phyloP scores from a whole-genome alignment of 1,140 invertebrate genomes.

The Drosophila paulistorum region DNA sequence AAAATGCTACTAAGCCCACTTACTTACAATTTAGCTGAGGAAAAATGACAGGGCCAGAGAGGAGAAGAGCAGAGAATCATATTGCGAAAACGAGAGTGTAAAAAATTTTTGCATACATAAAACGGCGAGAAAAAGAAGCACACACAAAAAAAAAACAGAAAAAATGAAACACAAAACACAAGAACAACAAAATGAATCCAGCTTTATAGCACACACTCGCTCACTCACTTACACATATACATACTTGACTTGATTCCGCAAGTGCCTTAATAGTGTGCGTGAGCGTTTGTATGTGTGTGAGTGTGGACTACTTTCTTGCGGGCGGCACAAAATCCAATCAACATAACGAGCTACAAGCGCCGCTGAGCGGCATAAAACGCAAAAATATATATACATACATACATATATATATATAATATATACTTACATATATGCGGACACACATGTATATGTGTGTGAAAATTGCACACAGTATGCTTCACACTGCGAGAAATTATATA shows the following conservation, averaged over 20 bases:
- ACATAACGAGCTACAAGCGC: slow-evolving; percentile 80
- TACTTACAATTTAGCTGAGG: slow-evolving; percentile 77
- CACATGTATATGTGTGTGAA: slow-evolving; percentile 26
- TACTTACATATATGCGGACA: slow-evolving; percentile 21
- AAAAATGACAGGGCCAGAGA: slow-evolving; percentile 31
- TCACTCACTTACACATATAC: slow-evolving; percentile 31
- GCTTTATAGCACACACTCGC: slow-evolving; percentile 66
- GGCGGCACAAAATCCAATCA: slow-evolving; percentile 81
- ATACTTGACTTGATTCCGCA: slow-evolving; percentile 81
- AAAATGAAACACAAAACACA: slow-evolving; percentile 6
- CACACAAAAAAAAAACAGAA: slow-evolving; percentile 45
- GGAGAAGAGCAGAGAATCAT: slow-evolving; percentile 51
- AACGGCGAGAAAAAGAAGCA: slow-evolving; percentile 50
- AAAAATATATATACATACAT: slow-evolving; percentile 50
- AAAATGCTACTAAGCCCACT: slow-evolving; percentile 80
- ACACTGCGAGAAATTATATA: slow-evolving; percentile 40
- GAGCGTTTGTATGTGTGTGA: slow-evolving; percentile 34
- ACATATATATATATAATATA: neutral
- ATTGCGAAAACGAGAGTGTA: slow-evolving; percentile 78
- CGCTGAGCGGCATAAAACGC: slow-evolving; percentile 78
- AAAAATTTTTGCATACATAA: slow-evolving; percentile 77
- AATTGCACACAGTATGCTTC: slow-evolving; percentile 36
- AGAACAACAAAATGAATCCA: slow-evolving; percentile 69
- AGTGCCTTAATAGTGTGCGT: slow-evolving; percentile 75
- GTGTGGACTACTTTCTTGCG: slow-evolving; percentile 76